phyloP scores from a whole-genome alignment of 2,113 vertebrate species.

The Trogon surrucura region DNA sequence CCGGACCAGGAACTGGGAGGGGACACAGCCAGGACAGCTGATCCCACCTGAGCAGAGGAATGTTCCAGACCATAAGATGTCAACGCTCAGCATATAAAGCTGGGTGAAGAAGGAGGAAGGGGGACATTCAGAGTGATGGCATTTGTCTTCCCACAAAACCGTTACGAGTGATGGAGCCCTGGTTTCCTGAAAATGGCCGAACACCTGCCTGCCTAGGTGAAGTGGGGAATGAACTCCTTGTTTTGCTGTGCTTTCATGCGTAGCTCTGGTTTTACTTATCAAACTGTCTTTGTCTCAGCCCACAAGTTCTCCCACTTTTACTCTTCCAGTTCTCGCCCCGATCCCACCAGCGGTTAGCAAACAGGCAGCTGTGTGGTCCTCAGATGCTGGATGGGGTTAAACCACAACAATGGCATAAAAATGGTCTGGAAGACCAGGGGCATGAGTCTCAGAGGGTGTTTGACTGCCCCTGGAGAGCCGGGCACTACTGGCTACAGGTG shows the following conservation, averaged over 20 bases:
- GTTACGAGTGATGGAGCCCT: not conserved
- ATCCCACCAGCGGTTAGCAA: too few relatives aligned
- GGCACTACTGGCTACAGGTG: not conserved
- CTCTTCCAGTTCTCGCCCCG: not conserved
- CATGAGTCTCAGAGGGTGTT: rapidly evolving
- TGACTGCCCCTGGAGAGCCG: not conserved
- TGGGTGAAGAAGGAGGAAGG: not conserved
- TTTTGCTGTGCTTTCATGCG: too few relatives aligned
- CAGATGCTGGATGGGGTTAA: too few relatives aligned
- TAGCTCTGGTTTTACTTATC: not conserved
- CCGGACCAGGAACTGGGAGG: too few relatives aligned
- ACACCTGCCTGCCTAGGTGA: not conserved
- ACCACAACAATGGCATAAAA: not conserved
- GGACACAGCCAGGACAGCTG: too few relatives aligned
- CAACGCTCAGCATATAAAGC: not conserved
- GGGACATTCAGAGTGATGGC: not conserved
- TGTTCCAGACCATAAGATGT: too few relatives aligned
- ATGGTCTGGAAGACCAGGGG: not conserved
- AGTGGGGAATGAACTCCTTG: not conserved
- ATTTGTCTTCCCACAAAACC: not conserved
- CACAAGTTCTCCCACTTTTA: not conserved
- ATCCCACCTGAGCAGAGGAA: too few relatives aligned
- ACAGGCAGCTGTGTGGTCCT: too few relatives aligned
- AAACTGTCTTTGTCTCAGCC: not conserved
- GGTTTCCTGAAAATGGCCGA: too few relatives aligned